Percentiles rank a stretch among this genome's conserved stretches.
Conservation (phyloP, 2,888 invertebrate genomes). For the Alviniconcha strummeri region DNA sequence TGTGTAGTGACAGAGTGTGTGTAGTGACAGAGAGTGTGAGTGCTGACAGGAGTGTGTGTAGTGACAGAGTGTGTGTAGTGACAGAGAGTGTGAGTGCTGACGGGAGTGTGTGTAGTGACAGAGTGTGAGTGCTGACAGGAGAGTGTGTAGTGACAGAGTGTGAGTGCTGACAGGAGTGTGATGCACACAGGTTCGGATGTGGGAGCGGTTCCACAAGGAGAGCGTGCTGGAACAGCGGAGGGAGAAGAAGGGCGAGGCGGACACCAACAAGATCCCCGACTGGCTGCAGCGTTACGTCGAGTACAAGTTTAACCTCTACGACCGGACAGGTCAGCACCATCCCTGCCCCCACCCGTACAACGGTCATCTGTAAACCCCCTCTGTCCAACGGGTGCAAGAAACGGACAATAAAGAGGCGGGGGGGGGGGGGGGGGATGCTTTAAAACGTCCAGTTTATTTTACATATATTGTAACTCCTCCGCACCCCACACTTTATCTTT, state of each 20-base stretch:
- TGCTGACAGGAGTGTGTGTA: no score
- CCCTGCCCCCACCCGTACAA: neutral
- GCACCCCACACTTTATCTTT: neutral
- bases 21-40: no score
- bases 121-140: no score
- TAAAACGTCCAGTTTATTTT: neutral
- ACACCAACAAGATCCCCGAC: conserved; percentile 54
- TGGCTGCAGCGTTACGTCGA: conserved; percentile 71
- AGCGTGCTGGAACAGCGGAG: conserved; percentile 47
- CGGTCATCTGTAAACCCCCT: neutral
- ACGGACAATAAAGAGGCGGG: neutral
- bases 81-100: no score
- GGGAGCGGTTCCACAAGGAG: conserved; percentile 57
- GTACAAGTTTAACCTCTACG: conserved; percentile 70
- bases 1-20: no score
- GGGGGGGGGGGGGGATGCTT: neutral
- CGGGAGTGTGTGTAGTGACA: no score
- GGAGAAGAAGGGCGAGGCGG: conserved; percentile 44
- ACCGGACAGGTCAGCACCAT: conserved; percentile 64
- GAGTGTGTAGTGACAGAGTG: no score
- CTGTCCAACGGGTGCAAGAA: neutral
- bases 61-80: no score
- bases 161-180: no score
- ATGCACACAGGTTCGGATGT: conserved; percentile 59
- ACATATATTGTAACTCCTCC: neutral